Evolutionary conservation across 2,797 vertebrate species (phyloP).

Genomic region (Hemibagrus guttatus): DNA sequence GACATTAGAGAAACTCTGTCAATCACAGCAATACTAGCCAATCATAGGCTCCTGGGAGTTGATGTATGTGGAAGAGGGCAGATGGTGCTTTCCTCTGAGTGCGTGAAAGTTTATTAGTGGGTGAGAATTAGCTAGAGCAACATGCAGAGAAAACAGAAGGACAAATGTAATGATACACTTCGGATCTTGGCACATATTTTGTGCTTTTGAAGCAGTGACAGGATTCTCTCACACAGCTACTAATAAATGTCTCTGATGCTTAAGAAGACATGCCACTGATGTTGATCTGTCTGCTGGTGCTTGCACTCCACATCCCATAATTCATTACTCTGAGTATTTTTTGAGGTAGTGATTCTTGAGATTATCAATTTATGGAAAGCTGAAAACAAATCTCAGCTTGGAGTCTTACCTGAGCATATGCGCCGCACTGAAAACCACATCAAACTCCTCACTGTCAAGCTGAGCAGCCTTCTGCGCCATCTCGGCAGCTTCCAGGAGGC

Average conservation of each 20-base stretch:
- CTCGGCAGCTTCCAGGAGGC: conserved; percentile 92
- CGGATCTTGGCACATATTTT: neutral
- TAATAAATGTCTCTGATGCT: neutral
- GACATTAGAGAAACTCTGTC: neutral
- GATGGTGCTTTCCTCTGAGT: neutral
- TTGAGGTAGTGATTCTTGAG: neutral
- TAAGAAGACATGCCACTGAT: neutral
- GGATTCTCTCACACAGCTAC: neutral
- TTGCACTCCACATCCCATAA: neutral
- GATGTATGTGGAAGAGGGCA: neutral
- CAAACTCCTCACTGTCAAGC: conserved; percentile 90
- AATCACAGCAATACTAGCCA: neutral
- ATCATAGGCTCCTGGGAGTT: neutral
- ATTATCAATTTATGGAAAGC: neutral
- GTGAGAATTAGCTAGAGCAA: neutral
- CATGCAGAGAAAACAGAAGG: neutral
- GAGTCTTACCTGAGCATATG: conserved; percentile 95
- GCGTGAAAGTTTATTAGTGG: neutral
- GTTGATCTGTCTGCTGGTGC: neutral
- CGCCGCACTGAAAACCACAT: conserved; percentile 97
- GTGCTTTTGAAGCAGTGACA: neutral
- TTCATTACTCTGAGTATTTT: neutral
- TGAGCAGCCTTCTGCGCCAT: conserved; percentile 96
- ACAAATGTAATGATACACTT: neutral
- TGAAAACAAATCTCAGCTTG: conserved; percentile 16